Base-by-base conservation (phyloP, 2,888 invertebrate genomes). In the Agonopterix arenella region DNA sequence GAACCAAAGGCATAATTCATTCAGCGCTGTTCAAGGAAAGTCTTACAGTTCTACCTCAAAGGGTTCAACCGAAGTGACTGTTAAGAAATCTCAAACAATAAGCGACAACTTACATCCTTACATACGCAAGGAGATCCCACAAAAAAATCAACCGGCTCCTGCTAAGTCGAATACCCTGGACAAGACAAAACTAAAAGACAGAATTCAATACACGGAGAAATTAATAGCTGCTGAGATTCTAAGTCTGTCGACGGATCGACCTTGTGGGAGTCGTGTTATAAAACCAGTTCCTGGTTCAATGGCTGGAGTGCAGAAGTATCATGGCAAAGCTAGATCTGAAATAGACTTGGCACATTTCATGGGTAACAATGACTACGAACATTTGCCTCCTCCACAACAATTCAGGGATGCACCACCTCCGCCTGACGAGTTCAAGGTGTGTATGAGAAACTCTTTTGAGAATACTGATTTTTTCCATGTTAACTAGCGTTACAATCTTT, bases 351-450 rank as follows among this genome's bases (percentile, higher is more conserved):
- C 90, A 40, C 90, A 89, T 59, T 83, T 90, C 49, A 61, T 68
- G n/a, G 88, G 88, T 47, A 90, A 91, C 59, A 91, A 90, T 72
- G 92, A 92, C 42, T 93, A 94, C 66, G 94, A 95, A 61, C 93
- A 94, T 67, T 90, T 94, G 53, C 95, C 95, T 36, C 96, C 96
- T 0, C 96, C 96, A 1, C 94, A 95, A 68, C 95, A 96, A 80
- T 96, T 96, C 68, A 92, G 95, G 73, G 96, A 96, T 78, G 93
- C 93, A 46, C 93, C 94, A 13, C 93, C 94, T 42, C 95, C 95
- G 8, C 95, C 94, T 0, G 94, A 94, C 61, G 91, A 92, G 63
- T 94, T 94, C 64, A 90, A 83, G 81, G 90, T 88, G 28, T 4
- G 28, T 28, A 4, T 18, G 4, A 18, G 2, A 28, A 28, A 28